phyloP scores from a whole-genome alignment of 2,797 vertebrate species.

The Phalloptychus januarius region DNA sequence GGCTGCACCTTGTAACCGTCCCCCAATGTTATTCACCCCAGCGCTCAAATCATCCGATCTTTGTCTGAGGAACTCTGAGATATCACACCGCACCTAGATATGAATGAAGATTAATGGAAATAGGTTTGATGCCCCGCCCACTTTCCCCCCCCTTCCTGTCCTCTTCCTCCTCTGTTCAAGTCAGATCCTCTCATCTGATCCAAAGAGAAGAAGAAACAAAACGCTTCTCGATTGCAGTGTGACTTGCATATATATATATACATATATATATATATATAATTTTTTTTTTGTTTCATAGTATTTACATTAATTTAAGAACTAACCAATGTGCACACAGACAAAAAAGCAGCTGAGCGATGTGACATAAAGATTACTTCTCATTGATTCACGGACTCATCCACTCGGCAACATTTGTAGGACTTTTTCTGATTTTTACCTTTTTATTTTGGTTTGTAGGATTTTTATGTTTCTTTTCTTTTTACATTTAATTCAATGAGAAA shows the following conservation, averaged over 20 bases:
- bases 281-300: slow-evolving; percentile 81
- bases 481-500: slow-evolving; percentile 85
- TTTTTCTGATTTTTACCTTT: slow-evolving; percentile 90
- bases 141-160: not conserved
- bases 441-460: slow-evolving; percentile 86
- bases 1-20: slow-evolving; percentile 25
- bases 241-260: slow-evolving; percentile 77
- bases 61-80: slow-evolving; percentile 52
- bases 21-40: slow-evolving; percentile 13
- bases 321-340: slow-evolving; percentile 78
- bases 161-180: slow-evolving; percentile 19
- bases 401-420: slow-evolving; percentile 69
- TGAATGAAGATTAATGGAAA: slow-evolving; percentile 30
- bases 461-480: slow-evolving; percentile 66
- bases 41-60: slow-evolving; percentile 47
- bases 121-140: slow-evolving; percentile 14
- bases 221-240: slow-evolving; percentile 85
- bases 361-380: slow-evolving; percentile 47
- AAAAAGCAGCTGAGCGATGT: slow-evolving; percentile 68
- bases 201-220: slow-evolving; percentile 81
- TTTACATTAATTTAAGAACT: slow-evolving; percentile 94
- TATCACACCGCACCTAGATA: slow-evolving; percentile 33
- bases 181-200: slow-evolving; percentile 58
- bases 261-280: no score
- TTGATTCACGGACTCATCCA: slow-evolving; percentile 61